Base-by-base conservation (phyloP, 64 coral and sea anemone species). In the Catalaphyllia jardinei region DNA sequence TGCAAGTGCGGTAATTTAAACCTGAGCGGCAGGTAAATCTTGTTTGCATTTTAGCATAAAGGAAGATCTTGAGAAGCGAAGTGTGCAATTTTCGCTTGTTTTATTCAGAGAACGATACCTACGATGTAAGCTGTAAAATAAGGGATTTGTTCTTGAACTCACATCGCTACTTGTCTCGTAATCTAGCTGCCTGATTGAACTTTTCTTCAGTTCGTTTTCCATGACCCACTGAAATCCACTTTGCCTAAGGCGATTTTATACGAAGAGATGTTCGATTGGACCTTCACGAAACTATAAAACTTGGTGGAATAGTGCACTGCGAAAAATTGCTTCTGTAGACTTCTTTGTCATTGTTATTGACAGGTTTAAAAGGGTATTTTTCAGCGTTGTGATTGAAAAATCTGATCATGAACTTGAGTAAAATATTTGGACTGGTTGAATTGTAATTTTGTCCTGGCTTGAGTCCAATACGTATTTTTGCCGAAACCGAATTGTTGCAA, bases 1-100 rank as follows among this genome's bases (percentile, higher is more conserved):
- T 83, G 16, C 59, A 39, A 11, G 15, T 3, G n/a, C 54, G 42
- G 59, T 62, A 62, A 82, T 82, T 82, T 63, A 80, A 80, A 80
- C 54, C 42, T 8, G 51, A 10, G 33, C 31, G 29, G 17, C 73
- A 24, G 74, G 74, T 50, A 57, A 77, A 77, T 50, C 10, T 18
- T 39, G 33, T 22, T 77, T 77, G 8, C 19, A 50, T 50, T 75
- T 46, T 10, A 12, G 8, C 19, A 42, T 13, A 24, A 22, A 1
- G 5, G 19, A 3, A 50, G 4, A 77, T 69, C n/a, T 25, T 46
- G 42, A 46, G 42, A 46, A 46, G 7, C 3, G 42, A 46, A 4
- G 22, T 27, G 29, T 11, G n/a, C 1, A 69, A 29, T 69, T 24
- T 69, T 69, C 65, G 65, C 22, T 24, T 69, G 11, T 67, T 11